Percentiles rank a stretch among this genome's conserved stretches.
Conservation (phyloP, 2,113 vertebrate species). For the Passer montanus region DNA sequence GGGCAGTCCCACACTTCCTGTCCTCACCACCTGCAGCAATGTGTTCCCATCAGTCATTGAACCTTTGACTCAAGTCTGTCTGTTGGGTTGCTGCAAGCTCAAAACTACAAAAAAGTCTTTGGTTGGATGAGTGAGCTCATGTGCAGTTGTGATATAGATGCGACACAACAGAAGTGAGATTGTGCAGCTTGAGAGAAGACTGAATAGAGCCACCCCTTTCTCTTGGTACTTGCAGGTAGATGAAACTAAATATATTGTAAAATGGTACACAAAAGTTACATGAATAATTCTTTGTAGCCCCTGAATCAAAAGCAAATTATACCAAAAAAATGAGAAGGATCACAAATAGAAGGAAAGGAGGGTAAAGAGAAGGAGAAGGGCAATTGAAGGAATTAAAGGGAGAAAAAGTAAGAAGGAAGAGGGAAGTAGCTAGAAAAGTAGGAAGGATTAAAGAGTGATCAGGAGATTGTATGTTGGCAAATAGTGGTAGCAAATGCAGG, state of each 20-base stretch:
- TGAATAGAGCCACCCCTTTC: not conserved
- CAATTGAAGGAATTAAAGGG: not conserved
- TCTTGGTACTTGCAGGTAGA: not conserved
- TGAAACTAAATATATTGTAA: not conserved
- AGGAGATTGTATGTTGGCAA: not conserved
- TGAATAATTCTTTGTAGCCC: not conserved
- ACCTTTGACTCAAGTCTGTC: not conserved
- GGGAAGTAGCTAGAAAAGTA: not conserved
- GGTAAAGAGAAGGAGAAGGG: not conserved
- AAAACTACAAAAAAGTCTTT: not conserved
- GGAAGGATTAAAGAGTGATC: not conserved
- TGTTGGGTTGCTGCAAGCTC: not conserved
- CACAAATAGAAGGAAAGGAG: not conserved
- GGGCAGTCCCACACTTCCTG: not conserved
- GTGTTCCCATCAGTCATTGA: not conserved
- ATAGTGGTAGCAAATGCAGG: not conserved
- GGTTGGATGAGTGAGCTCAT: not conserved
- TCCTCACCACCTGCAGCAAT: not conserved
- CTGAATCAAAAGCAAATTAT: not conserved
- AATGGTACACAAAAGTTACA: not conserved
- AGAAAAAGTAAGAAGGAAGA: not conserved
- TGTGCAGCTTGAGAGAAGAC: not conserved
- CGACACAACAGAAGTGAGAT: not conserved
- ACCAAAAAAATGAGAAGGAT: not conserved
- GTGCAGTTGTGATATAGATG: not conserved